phyloP scores from a whole-genome alignment of 2,797 vertebrate species.

The Falco concolor region DNA sequence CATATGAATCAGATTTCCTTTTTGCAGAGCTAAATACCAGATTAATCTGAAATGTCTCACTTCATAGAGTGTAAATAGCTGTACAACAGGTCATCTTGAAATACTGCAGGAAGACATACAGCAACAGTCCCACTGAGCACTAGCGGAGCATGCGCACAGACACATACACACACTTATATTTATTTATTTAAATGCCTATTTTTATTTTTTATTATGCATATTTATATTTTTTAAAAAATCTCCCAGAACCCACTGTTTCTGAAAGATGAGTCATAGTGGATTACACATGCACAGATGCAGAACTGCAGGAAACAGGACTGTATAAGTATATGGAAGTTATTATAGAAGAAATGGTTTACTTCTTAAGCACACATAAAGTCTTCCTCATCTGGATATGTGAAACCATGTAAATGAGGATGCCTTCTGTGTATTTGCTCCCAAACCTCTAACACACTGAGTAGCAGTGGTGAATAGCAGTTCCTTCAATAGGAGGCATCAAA shows the following conservation, averaged over 20 bases:
- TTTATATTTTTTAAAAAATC: neutral
- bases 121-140: neutral
- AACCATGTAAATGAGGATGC: neutral
- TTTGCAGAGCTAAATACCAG: neutral
- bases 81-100: neutral
- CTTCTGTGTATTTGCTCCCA: neutral
- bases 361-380: neutral
- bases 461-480: neutral
- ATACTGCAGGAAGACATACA: neutral
- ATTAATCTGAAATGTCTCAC: neutral
- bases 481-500: slow-evolving; percentile 1
- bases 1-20: neutral
- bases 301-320: neutral
- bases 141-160: neutral
- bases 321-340: neutral
- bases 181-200: neutral
- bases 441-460: neutral
- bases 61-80: neutral
- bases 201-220: neutral
- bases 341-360: neutral
- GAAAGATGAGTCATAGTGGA: neutral
- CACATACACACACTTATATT: neutral
- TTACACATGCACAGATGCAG: neutral
- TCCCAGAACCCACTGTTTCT: neutral
- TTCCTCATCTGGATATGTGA: neutral